Base-by-base conservation (phyloP, 2,888 invertebrate genomes). In the Entomobrya proxima region DNA sequence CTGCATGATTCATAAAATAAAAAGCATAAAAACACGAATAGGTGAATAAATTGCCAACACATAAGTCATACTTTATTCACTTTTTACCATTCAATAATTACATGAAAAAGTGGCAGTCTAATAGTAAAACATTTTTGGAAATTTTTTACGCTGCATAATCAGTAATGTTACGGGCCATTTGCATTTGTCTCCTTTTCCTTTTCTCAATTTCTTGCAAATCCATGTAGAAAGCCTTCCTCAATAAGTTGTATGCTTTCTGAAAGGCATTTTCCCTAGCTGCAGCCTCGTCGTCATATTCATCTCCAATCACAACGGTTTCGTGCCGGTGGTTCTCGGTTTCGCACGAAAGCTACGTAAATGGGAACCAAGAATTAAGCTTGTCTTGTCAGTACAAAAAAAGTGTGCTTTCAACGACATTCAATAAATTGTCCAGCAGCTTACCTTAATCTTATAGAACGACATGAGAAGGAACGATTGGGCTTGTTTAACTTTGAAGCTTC, bases 301-400 rank as follows among this genome's bases (percentile, higher is more conserved):
- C 77, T 9, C 77, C 77, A 77, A 77, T 21, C 0, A 77, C 77
- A 15, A 64, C 64, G 0, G 77, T 77, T 11, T 61, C 77, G 15
- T 77, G 64, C n/a, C n/a, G n/a, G n/a, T n/a, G n/a, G n/a, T n/a
- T n/a, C n/a, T 27, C 11, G 2, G 44, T 47, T 2, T 47, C 27
- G 13, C 77, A 77, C 5, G 27, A 0, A 11, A 77, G 37, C 77
- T 77, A 40, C 13, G n/a, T n/a, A n/a, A n/a, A n/a, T n/a, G n/a
- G n/a, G n/a, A n/a, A n/a, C n/a, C n/a, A n/a, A n/a, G n/a, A n/a
- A n/a, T n/a, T n/a, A n/a, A n/a, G n/a, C n/a, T n/a, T n/a, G n/a
- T n/a, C n/a, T n/a, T n/a, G n/a, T n/a, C n/a, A n/a, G n/a, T n/a
- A n/a, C n/a, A n/a, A n/a, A n/a, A n/a, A n/a, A n/a, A n/a, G n/a